Base-by-base conservation (phyloP, 2,888 invertebrate species). In the Malachius bipustulatus region DNA sequence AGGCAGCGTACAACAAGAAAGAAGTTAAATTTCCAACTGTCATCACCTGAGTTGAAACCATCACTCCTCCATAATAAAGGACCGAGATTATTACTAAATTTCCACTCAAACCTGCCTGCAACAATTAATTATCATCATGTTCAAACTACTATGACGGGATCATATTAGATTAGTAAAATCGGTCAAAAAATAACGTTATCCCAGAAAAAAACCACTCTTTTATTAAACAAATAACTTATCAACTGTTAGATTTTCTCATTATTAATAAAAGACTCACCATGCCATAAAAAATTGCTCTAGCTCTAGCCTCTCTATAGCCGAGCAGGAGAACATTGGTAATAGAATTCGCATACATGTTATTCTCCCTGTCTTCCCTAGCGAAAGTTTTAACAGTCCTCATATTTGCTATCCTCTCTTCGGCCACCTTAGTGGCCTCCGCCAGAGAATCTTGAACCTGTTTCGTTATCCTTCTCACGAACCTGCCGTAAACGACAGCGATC, bases 361-460 rank as follows among this genome's bases (percentile, higher is more conserved):
- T 70, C 65, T 97, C 97, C 37, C 70, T 71, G 4, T 66, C 56
- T 60, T 97, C 94, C 51, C 87, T 84, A 10, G 84, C 85, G 60
- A 97, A 93, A 14, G 84, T 80, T 62, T 93, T 82, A 1, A 97
- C 94, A 2, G 94, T 94, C 55, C 89, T 74, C 42, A 96, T 81
- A 57, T 90, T 94, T 8, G 84, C 76, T 44, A 93, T 82, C 50
- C 82, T 79, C 60, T 96, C 94, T 63, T 94, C 93, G 0, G 90
- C 90, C 36, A 84, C 73, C 68, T 88, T 67, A 24, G 68, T 65
- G 4, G 71, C 66, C 19, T 64, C 63, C 1, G 82, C 82, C 28
- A 78, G 61, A 9, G 72, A 63, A 54, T 83, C 84, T 57, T 87
- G 80, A 35, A 93, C 75, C 49, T 76, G 69, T 41, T 75, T 72